Evolutionary conservation across 2,797 vertebrate genomes (phyloP).

Genomic region (Danio kyathit): DNA sequence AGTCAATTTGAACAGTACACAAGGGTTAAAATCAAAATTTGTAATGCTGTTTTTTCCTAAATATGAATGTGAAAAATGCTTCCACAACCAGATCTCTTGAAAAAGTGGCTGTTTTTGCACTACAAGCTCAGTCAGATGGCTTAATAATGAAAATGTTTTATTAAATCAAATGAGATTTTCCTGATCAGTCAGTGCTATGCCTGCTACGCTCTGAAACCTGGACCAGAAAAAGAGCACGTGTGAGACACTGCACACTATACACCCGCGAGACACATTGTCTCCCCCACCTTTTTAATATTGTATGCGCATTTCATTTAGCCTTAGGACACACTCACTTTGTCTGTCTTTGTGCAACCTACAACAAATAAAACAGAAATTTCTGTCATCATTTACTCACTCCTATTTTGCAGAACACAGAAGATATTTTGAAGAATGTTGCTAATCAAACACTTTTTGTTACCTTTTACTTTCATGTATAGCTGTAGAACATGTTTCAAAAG

Average conservation of each 20-base stretch:
- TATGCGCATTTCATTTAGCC: neutral
- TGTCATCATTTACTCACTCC: neutral
- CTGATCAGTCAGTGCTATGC: too few species aligned
- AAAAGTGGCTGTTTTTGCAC: neutral
- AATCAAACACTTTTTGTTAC: neutral
- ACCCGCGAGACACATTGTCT: neutral
- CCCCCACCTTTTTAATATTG: neutral
- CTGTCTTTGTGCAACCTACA: neutral
- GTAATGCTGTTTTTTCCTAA: too few species aligned
- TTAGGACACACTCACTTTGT: neutral
- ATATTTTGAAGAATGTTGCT: conserved; percentile 1
- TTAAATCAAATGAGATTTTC: too few species aligned
- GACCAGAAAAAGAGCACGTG: neutral
- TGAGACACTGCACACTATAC: neutral
- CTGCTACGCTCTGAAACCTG: neutral
- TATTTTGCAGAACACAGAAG: neutral
- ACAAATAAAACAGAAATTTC: neutral
- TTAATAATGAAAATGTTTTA: neutral
- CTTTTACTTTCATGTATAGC: neutral
- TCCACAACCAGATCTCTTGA: neutral
- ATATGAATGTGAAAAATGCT: neutral
- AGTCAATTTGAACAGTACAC: too few species aligned
- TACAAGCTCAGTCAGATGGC: neutral
- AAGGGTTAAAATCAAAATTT: neutral
- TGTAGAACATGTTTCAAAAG: neutral